Percentiles rank a stretch among this genome's conserved stretches.
phyloP scores from a whole-genome alignment of 2,888 invertebrate species.

The Tinea pellionella region DNA sequence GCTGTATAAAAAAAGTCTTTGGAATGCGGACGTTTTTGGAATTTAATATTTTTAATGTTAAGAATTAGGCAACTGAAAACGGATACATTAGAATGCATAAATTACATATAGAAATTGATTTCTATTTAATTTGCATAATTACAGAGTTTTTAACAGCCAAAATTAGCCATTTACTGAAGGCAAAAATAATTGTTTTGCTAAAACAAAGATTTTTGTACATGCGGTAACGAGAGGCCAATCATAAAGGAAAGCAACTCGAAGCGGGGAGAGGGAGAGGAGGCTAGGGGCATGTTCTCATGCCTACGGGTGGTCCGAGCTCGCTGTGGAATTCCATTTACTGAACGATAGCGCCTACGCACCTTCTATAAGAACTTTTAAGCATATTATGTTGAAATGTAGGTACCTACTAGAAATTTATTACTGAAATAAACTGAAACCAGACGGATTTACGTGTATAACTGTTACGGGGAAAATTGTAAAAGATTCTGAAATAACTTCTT shows the following conservation, averaged over 20 bases:
- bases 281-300: conserved; percentile 50
- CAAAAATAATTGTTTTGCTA: neutral
- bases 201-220: neutral
- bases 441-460: neutral
- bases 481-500: neutral
- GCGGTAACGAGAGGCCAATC: neutral
- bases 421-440: neutral
- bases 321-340: conserved; percentile 60
- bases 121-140: too few relatives aligned
- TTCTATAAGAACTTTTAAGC: neutral
- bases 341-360: conserved; percentile 60
- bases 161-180: too few relatives aligned
- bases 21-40: conserved; percentile 14
- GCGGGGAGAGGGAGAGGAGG: conserved; percentile 52
- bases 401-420: neutral
- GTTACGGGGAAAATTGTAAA: neutral
- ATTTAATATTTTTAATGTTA: neutral
- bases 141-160: too few relatives aligned
- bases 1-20: conserved; percentile 33
- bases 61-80: too few relatives aligned
- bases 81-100: neutral
- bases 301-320: conserved; percentile 63
- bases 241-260: conserved; percentile 51
- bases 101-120: too few relatives aligned
- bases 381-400: neutral